Conservation (phyloP, 2,888 invertebrate genomes). For the Azorinus chamasolen region DNA sequence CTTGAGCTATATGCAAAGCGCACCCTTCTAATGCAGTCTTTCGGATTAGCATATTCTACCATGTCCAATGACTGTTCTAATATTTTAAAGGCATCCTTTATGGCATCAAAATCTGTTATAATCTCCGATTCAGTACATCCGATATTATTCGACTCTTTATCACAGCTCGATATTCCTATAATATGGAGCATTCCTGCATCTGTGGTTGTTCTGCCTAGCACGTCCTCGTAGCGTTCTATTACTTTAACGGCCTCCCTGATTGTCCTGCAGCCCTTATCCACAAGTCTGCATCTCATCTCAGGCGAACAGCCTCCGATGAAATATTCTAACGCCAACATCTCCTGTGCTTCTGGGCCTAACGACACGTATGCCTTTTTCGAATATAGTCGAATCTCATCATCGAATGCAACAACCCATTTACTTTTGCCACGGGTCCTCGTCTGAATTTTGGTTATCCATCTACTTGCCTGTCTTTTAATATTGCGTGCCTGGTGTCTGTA, state of each 20-base stretch:
- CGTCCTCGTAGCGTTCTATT: slow-evolving; percentile 12
- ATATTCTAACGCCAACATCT: slow-evolving; percentile 13
- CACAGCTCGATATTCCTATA: not conserved
- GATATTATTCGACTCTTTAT: no score
- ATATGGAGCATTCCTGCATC: not conserved
- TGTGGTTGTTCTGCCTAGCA: not conserved
- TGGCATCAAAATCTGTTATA: not conserved
- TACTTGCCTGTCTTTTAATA: no score
- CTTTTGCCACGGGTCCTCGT: no score
- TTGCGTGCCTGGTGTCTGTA: slow-evolving; percentile 1
- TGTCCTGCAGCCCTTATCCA: no score
- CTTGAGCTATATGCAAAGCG: slow-evolving; percentile 5
- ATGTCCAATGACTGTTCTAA: not conserved
- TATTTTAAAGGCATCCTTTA: not conserved
- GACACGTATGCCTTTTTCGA: not conserved
- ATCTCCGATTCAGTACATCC: not conserved
- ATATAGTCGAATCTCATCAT: not conserved
- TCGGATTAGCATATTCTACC: not conserved
- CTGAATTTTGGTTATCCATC: no score
- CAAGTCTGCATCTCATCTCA: no score
- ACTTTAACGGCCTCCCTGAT: no score
- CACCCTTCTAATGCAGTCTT: not conserved
- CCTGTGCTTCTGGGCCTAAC: no score
- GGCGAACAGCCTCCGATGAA: slow-evolving; percentile 5
- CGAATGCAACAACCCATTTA: no score